Evolutionary conservation across 2,113 vertebrate genomes (phyloP).

Genomic region (Carettochelys insculpta): DNA sequence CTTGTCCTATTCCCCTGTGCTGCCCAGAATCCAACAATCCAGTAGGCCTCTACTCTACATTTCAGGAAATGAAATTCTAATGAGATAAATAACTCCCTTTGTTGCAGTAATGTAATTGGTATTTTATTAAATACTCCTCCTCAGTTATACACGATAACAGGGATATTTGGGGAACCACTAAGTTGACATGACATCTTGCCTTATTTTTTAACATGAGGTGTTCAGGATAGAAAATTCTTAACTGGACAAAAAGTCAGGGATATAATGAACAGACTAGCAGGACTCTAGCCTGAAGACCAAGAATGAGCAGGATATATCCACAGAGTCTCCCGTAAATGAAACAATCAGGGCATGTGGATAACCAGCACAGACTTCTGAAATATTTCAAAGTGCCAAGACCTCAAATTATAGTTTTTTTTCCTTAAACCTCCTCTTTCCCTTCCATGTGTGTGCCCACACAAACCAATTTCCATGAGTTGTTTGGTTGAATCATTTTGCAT

Average conservation of each 20-base stretch:
- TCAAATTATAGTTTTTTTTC: background rate
- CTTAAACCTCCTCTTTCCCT: background rate
- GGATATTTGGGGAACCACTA: background rate
- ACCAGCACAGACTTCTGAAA: background rate
- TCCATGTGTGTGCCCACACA: conserved; percentile 8
- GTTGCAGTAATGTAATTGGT: background rate
- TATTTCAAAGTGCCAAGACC: background rate
- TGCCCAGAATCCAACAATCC: background rate
- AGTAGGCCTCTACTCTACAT: background rate
- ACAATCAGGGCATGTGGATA: background rate
- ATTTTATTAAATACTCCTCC: background rate
- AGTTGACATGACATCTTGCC: background rate
- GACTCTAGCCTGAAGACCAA: conserved; percentile 1
- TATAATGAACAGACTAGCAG: background rate
- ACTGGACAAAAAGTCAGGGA: background rate
- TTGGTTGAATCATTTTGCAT: conserved; percentile 13
- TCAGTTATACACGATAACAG: background rate
- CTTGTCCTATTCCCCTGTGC: background rate
- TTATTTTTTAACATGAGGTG: background rate
- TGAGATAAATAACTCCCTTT: background rate
- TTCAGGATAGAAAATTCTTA: background rate
- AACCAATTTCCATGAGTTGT: conserved; percentile 9
- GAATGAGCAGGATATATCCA: background rate
- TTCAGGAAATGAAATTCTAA: background rate
- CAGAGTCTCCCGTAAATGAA: conserved; percentile 21